Base-by-base conservation (phyloP, 1,140 invertebrate genomes). In the Venustaconcha ellipsiformis region DNA sequence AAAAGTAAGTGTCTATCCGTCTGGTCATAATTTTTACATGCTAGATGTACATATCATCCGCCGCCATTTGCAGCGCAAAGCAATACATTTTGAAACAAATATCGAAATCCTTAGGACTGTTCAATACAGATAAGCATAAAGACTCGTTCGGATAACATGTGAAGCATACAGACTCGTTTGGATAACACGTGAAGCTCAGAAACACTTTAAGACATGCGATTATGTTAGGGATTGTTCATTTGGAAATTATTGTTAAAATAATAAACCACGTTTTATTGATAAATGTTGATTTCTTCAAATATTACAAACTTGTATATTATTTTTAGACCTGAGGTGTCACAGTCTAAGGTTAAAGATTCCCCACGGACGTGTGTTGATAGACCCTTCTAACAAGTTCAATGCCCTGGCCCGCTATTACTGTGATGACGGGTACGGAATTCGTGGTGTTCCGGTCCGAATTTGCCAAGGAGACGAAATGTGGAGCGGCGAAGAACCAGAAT, bases 1-100 rank as follows among this genome's bases (percentile, higher is more conserved):
- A 96, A 96, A 58, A 92, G 93, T 93, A 85, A 91, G 88, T 84
- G 64, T 30, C 37, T 1, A 11, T 37, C 15, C 64, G 13, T 70
- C 18, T 13, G 20, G 37, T 72, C 64, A 18, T 48, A 55, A 37
- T 23, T 20, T n/a, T 14, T 18, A 2, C 58, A 20, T 13, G n/a
- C 8, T 66, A 66, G 37, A 66, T 20, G 18, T 8, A 30, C 17
- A 30, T 66, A 11, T 66, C 17, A 66, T 66, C 17, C 18, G 30
- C 17, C 18, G 14, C 4, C 6, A 4, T 26, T 20, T 26, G 14
- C 15, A 30, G 12, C 65, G 18, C 6, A 17, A 18, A 18, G n/a
- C 11, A n/a, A 30, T 66, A 17, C 30, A 30, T 30, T 13, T 66
- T n/a, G 5, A 30, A 6, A 17, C 6, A 66, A 17, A 11, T n/a